Conservation (phyloP, 2,888 invertebrate species). For the Metellina segmentata region DNA sequence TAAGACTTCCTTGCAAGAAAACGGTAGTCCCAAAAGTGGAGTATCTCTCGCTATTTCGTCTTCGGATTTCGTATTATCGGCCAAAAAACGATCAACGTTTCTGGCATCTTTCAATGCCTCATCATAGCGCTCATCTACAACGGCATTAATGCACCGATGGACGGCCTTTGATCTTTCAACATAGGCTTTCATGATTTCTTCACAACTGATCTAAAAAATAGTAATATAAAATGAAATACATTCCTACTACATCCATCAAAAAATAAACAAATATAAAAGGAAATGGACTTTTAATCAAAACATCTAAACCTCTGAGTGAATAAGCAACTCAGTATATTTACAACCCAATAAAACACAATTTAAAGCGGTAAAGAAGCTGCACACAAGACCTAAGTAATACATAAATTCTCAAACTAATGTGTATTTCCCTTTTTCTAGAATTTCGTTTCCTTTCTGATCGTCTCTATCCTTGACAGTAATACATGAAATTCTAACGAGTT, state of each 20-base stretch:
- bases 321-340: no score
- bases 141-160: slow-evolving; percentile 89
- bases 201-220: slow-evolving; percentile 78
- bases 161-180: slow-evolving; percentile 89
- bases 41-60: slow-evolving; percentile 85
- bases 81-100: slow-evolving; percentile 87
- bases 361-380: no score
- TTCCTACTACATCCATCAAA: not conserved
- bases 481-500: no score
- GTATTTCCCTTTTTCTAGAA: no score
- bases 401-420: no score
- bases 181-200: slow-evolving; percentile 87
- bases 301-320: not conserved
- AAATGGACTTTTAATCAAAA: not conserved
- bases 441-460: no score
- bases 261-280: not conserved
- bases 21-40: slow-evolving; percentile 94
- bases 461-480: no score
- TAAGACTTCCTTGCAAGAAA: slow-evolving; percentile 94
- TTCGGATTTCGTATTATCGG: slow-evolving; percentile 84
- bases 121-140: slow-evolving; percentile 89
- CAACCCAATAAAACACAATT: no score
- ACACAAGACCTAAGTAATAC: no score
- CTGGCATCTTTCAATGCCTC: slow-evolving; percentile 90
- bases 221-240: not conserved